phyloP scores from a whole-genome alignment of 1,140 invertebrate species.

The Pseudomyrmex flavicornis region DNA sequence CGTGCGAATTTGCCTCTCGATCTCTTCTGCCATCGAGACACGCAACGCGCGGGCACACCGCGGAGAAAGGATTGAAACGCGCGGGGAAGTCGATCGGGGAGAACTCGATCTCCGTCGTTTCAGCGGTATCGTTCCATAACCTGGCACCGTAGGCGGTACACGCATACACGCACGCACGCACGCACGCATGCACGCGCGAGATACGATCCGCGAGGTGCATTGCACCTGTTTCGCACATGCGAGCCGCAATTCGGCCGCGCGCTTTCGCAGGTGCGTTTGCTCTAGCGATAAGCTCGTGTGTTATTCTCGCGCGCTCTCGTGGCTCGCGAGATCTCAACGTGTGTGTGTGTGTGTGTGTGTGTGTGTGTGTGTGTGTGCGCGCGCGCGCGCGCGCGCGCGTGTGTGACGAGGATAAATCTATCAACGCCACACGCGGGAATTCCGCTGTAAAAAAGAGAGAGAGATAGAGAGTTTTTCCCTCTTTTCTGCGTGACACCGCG shows the following conservation, averaged over 20 bases:
- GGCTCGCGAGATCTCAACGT: neutral
- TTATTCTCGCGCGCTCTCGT: neutral
- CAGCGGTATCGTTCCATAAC: constrained; percentile 71
- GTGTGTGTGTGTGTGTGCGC: too few relatives aligned
- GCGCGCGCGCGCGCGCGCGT: too few relatives aligned
- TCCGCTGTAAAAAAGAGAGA: neutral
- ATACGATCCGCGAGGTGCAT: constrained; percentile 33
- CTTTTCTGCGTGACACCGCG: neutral
- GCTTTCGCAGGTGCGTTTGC: constrained; percentile 36
- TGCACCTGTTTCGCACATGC: constrained; percentile 70
- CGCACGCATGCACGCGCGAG: constrained; percentile 26
- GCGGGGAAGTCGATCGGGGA: constrained; percentile 55
- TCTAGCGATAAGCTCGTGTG: neutral
- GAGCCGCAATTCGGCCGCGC: constrained; percentile 53
- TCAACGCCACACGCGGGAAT: constrained; percentile 32
- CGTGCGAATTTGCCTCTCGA: constrained; percentile 61
- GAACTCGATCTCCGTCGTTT: constrained; percentile 71
- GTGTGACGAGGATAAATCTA: constrained; percentile 19
- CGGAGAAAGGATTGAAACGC: constrained; percentile 55
- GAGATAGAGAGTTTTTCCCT: neutral
- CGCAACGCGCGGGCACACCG: constrained; percentile 51
- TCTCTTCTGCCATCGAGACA: constrained; percentile 60
- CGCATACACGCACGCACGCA: constrained; percentile 50
- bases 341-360: too few relatives aligned
- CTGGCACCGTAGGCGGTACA: constrained; percentile 73